Evolutionary conservation across 2,888 invertebrate genomes (phyloP).

Genomic region (Achlya flavicornis): DNA sequence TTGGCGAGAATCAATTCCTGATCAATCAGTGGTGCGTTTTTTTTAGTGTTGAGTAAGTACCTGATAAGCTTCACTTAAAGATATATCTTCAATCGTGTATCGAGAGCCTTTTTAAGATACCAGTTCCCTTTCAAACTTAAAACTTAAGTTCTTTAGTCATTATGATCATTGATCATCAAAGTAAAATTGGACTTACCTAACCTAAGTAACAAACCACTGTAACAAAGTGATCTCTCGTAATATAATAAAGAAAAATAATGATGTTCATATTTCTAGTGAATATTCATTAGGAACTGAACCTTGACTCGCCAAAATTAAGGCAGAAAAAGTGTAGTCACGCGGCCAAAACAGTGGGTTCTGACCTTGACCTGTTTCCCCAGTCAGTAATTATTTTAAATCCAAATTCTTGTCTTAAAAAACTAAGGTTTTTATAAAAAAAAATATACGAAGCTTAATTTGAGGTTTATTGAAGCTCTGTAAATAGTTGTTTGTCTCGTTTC

Average conservation of each 20-base stretch:
- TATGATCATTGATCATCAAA: no score
- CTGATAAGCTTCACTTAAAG: not conserved
- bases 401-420: slow-evolving; percentile 23
- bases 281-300: slow-evolving; percentile 43
- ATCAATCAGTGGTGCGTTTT: no score
- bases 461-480: no score
- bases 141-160: no score
- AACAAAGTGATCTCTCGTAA: no score
- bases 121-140: no score
- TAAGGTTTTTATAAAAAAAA: not conserved
- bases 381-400: slow-evolving; percentile 43
- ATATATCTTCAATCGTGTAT: not conserved
- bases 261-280: slow-evolving; percentile 33
- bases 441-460: not conserved
- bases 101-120: no score
- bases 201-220: no score
- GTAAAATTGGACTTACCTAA: no score
- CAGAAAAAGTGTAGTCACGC: slow-evolving; percentile 40
- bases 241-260: slow-evolving; percentile 9
- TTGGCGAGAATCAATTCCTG: no score
- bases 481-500: no score
- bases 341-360: slow-evolving; percentile 43
- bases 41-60: no score
- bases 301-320: slow-evolving; percentile 50
- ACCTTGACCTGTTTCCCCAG: slow-evolving; percentile 49